Percentiles rank a stretch among this genome's conserved stretches.
Conservation (phyloP, 2,113 vertebrate species). For the Ivindomyrus marchei region DNA sequence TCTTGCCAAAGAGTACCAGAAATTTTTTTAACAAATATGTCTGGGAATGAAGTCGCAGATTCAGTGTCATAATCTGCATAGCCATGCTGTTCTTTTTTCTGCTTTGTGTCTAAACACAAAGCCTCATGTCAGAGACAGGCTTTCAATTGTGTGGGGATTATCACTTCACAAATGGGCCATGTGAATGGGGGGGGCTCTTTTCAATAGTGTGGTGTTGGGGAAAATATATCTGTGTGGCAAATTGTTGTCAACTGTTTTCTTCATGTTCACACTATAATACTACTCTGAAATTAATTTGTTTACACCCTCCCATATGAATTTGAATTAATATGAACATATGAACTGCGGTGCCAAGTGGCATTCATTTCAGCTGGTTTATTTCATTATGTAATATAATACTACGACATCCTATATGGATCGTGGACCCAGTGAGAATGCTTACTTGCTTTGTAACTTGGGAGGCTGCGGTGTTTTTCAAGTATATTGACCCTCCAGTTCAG, state of each 20-base stretch:
- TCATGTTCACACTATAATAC: background rate
- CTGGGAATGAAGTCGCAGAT: slow-evolving; percentile 40
- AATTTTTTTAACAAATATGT: slow-evolving; percentile 5
- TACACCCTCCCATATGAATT: background rate
- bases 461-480: background rate
- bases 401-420: background rate
- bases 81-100: slow-evolving; percentile 47
- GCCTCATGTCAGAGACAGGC: slow-evolving; percentile 41
- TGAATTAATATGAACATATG: background rate
- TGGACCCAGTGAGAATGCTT: background rate
- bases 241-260: background rate
- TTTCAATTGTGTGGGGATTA: slow-evolving; percentile 46
- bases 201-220: background rate
- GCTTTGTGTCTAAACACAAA: slow-evolving; percentile 51
- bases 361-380: background rate
- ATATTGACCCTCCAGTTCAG: background rate
- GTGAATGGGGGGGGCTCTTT: slow-evolving; percentile 26
- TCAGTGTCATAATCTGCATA: slow-evolving; percentile 48
- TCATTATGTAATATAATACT: background rate
- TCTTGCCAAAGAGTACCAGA: background rate
- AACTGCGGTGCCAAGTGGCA: background rate
- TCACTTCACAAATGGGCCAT: slow-evolving; percentile 36
- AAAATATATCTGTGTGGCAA: background rate
- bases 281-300: background rate
- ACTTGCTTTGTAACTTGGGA: background rate